Base-by-base conservation (phyloP, 1,140 invertebrate genomes). In the Drosophila arawakana region DNA sequence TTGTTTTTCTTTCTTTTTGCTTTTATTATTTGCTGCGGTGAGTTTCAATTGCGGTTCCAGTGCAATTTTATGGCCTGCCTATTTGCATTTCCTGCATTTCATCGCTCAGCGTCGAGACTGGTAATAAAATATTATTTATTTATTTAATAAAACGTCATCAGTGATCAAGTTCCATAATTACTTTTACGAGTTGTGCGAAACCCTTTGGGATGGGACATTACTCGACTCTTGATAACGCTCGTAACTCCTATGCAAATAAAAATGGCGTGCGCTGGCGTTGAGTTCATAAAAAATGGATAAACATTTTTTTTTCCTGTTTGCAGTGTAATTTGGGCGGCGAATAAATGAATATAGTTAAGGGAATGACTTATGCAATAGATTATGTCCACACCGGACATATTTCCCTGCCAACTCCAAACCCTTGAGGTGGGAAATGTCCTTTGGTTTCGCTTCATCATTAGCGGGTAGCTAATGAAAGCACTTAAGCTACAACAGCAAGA, bases 251-350 rank as follows among this genome's bases (percentile, higher is more conserved):
- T 39, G 35, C 70, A 83, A 89, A 78, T 75, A 79, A 52, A 65
- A 70, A 74, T 89, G 58, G 80, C 83, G 83, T 86, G 81, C 37
- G 57, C 15, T 13, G 18, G 46, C 58, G 21, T 35, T 49, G 11
- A 30, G 37, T 59, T 18, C 63, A 88, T 88, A 73, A 89, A 75
- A 65, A 57, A 88, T 80, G 79, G 60, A 89, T 80, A 74, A 77
- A 80, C 63, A 67, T 60, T 73, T 34, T 73, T 34, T 30, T 21
- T 21, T 21, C 18, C 35, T 88, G 63, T 88, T 88, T 88, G 84
- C 69, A 66, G 57, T 67, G 80, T 83, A 80, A 89, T 88, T 88
- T 83, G 50, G 58, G 47, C 25, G 30, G 25, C 52, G 13, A 61
- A 76, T 63, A 75, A 78, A 71, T 76, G 76, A 70, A 58, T 54